Base-by-base conservation (phyloP, 2,888 invertebrate genomes). In the Sphinx pinastri region DNA sequence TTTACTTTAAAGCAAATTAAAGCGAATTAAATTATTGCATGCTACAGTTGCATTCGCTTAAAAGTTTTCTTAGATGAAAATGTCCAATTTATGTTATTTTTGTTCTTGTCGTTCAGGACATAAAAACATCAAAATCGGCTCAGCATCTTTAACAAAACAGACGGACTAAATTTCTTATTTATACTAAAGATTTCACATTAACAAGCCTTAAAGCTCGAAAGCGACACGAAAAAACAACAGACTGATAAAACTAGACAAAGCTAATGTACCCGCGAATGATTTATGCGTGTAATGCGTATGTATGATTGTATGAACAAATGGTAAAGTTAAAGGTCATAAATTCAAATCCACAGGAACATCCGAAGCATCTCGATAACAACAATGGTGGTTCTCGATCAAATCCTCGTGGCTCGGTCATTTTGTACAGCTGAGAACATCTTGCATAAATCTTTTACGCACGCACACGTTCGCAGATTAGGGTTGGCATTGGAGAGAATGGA, bases 281-380 rank as follows among this genome's bases (percentile, higher is more conserved):
- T 63, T 63, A 63, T 63, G 19, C 12, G 47, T 49, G 49, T 49
- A 47, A 11, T 19, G 8, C 47, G 19, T 19, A 19, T 49, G 13
- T 63, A 47, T 63, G 63, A 63, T 47, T 63, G 63, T 19, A 63
- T 49, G 63, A 63, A 63, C 63, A 63, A 63, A 63, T 63, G 63
- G 49, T 47, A 63, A n/a, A 16, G 19, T 47, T 19, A 60, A 47
- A 19, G 19, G 63, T 63, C 19, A 63, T 63, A 63, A 63, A 63
- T 63, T 47, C 47, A 49, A 13, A 19, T 12, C 49, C 47, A n/a
- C 49, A 60, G 63, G 47, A 63, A 63, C 63, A 63, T 63, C 63
- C 63, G 49, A 63, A 19, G 47, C 63, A 63, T 63, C 63, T 63
- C 63, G 63, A 63, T 63, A 63, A 19, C 63, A 47, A 63, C 63